Conservation (phyloP, 2,797 vertebrate species). For the Takifugu rubripes region DNA sequence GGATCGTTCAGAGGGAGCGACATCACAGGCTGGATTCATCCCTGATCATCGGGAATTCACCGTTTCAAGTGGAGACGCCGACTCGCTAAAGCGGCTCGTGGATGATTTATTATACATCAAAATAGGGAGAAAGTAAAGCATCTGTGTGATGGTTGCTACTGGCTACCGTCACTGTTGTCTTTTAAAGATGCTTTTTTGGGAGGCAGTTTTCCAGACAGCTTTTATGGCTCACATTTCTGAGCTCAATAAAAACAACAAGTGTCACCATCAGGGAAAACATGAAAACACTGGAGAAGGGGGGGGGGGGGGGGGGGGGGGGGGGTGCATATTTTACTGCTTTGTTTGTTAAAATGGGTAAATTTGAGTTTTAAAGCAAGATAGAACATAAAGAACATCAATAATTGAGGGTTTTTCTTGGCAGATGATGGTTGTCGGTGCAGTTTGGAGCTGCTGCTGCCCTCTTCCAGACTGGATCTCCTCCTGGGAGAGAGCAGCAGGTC, state of each 20-base stretch:
- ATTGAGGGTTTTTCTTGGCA: slow-evolving; percentile 24
- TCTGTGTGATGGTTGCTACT: background rate
- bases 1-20: slow-evolving; percentile 7
- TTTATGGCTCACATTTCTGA: background rate
- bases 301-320: background rate
- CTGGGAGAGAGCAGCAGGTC: slow-evolving; percentile 28
- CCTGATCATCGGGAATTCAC: too few relatives aligned
- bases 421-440: slow-evolving; percentile 42
- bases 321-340: too few relatives aligned
- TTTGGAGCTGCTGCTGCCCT: slow-evolving; percentile 33
- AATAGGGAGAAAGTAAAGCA: too few relatives aligned
- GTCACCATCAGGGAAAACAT: background rate
- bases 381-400: too few relatives aligned
- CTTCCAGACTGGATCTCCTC: slow-evolving; percentile 33
- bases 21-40: background rate
- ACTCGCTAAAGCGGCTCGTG: too few relatives aligned
- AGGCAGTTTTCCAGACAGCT: slow-evolving; percentile 2
- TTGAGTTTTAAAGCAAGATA: too few relatives aligned
- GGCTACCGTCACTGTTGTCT: background rate
- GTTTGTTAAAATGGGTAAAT: too few relatives aligned
- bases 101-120: too few relatives aligned
- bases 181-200: slow-evolving; percentile 5
- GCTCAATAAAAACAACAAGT: background rate
- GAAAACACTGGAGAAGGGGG: background rate
- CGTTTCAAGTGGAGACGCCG: too few relatives aligned